These are phyloP conservation scores for Axinella damicornis DNA, from an alignment of 37 sponge, comb jelly and placozoan genomes.

Conservation along the genomic window DNA sequence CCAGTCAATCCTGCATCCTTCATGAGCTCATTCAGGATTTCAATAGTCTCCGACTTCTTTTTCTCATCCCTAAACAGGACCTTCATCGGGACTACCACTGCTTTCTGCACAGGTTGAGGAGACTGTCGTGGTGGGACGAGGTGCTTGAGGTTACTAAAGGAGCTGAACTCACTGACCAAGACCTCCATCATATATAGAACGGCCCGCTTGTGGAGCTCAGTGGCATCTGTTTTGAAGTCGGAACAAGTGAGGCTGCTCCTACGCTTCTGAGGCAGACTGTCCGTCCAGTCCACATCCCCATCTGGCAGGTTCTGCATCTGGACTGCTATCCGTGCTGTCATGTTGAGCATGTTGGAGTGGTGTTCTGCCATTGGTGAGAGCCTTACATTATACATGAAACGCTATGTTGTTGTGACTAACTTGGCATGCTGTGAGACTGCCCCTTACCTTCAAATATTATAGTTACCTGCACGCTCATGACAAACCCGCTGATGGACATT, in stretches of 20 bases:
- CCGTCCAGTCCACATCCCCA: slow-evolving; percentile 5
- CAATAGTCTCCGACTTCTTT: slow-evolving; percentile 32
- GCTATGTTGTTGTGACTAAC: too few relatives aligned
- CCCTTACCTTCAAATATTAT: too few relatives aligned
- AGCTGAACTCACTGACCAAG: background rate
- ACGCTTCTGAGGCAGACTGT: background rate
- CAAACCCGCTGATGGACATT: background rate
- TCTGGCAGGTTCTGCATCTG: slow-evolving; percentile 7
- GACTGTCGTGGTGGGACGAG: background rate
- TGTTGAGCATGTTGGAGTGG: slow-evolving; percentile 18
- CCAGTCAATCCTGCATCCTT: background rate
- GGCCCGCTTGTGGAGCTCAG: background rate
- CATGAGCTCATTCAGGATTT: slow-evolving; percentile 25
- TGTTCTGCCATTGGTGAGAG: background rate
- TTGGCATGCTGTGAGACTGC: too few relatives aligned
- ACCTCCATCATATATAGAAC: slow-evolving; percentile 13
- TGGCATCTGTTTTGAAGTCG: slow-evolving; percentile 24
- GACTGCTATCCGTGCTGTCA: slow-evolving; percentile 11
- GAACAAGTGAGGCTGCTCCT: background rate
- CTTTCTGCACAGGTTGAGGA: background rate
- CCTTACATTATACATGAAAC: too few relatives aligned
- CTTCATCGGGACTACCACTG: slow-evolving; percentile 8
- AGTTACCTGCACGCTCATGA: slow-evolving; percentile 16
- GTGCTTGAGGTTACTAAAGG: background rate
- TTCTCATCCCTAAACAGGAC: slow-evolving; percentile 53